These are phyloP conservation scores for Dysmachus trigonus DNA, from an alignment of 2,888 invertebrate species.

Conservation along the genomic window DNA sequence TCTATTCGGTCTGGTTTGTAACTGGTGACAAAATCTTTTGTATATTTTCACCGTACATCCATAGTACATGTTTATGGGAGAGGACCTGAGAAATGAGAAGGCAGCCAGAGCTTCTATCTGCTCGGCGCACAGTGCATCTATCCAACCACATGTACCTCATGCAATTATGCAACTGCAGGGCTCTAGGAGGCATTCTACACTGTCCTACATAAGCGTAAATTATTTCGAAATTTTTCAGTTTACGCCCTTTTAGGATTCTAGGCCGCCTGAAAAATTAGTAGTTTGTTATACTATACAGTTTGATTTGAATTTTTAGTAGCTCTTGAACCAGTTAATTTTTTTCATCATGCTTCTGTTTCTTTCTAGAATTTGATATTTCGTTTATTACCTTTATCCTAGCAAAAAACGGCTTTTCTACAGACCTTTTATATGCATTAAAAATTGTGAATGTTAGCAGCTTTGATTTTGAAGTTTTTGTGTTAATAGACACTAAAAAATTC, in stretches of 20 bases:
- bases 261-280: neutral
- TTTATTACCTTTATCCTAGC: neutral
- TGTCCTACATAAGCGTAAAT: slow-evolving; percentile 64
- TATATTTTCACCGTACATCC: slow-evolving; percentile 9
- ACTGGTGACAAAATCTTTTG: slow-evolving; percentile 24
- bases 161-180: slow-evolving; percentile 54
- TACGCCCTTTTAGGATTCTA: slow-evolving; percentile 23
- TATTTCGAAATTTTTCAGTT: slow-evolving; percentile 42
- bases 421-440: neutral
- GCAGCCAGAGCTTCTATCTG: slow-evolving; percentile 51
- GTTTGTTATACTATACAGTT: neutral
- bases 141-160: slow-evolving; percentile 33
- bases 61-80: slow-evolving; percentile 55
- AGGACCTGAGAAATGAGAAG: slow-evolving; percentile 55
- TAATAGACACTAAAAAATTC: neutral
- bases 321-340: neutral
- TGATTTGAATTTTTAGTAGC: neutral
- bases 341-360: neutral
- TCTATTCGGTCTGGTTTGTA: slow-evolving; percentile 7
- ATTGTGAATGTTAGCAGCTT: neutral
- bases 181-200: slow-evolving; percentile 62
- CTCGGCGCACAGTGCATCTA: slow-evolving; percentile 46
- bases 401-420: neutral
- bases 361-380: neutral
- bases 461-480: neutral